Evolutionary conservation across 2,113 vertebrate genomes (phyloP), one percentile per base, ranked within the genome.

Genomic region (Piprites chloris): DNA sequence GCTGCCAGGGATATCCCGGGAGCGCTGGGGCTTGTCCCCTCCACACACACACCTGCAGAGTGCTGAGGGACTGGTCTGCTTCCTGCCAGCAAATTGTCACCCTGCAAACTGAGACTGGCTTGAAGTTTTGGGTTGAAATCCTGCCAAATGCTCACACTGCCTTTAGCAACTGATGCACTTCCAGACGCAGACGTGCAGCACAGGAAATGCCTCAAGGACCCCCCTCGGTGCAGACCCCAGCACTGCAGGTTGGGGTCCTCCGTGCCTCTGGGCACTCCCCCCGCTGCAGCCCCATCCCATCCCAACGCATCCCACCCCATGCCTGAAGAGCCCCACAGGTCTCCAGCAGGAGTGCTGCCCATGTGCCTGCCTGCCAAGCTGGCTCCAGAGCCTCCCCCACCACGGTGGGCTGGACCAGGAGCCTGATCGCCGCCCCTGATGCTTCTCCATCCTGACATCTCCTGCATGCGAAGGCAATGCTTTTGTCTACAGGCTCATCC

Each of bases 81-180:
- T 46, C 62, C 61, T 32, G 58, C 33, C 69, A 71, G 75, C 80
- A 93, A 81, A 80, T 58, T 46, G 3, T 17, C 39, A 5, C 81
- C 77, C 59, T 69, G 44, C 30, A n/a, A 37, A 62, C 78, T 67
- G 77, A 81, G 74, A 49, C 68, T 28, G 75, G 68, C 67, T 83
- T 35, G 42, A 89, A 95, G 90, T 96, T 96, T 78, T 10, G 66
- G 47, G 21, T 2, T 73, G 82, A 87, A 96, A 93, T 27, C 44
- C 91, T 94, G 83, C 93, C 85, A 85, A 82, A 86, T 13, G 52
- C 91, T 81, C 66, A 52, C 19, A 5, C 39, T 16, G 63, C n/a
- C 82, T 91, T 63, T 74, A 80, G 62, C 44, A 87, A 56, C 23
- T 1, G 23, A 30, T 27, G 55, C 15, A 9, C 50, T 66, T 71